Base-by-base conservation (phyloP, 2,113 vertebrate genomes). In the Rhegmatorhina hoffmannsi region DNA sequence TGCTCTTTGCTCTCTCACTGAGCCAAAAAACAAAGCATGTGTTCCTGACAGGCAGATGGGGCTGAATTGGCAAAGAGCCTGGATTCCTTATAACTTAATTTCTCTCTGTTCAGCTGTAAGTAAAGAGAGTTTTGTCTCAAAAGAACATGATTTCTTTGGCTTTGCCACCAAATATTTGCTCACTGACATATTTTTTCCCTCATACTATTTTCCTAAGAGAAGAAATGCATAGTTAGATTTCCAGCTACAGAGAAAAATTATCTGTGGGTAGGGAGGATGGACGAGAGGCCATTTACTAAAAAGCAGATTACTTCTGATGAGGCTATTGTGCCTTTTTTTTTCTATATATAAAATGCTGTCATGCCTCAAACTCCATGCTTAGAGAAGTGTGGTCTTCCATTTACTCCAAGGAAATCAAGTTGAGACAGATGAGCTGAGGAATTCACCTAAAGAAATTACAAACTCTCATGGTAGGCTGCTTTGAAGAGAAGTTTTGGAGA, bases 61-160 rank as follows among this genome's bases (percentile, higher is more conserved):
- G 58, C 64, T n/a, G 73, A 90, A 92, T 18, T 96, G 96, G 92
- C 92, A 92, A 92, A 44, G 33, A 96, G 89, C 91, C 92, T 0
- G 0, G 77, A 87, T 84, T 89, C 47, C 43, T 83, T 93, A 89
- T 84, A 93, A 78, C 86, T 94, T 93, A 86, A 92, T 95, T 76
- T 94, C 78, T 90, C 53, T 85, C 85, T 96, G 53, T 38, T 93
- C 79, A 78, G 76, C 80, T 94, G 60, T 93, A 86, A 89, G 76
- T 56, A 74, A 92, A 69, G 53, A 79, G 67, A 84, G 55, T 84
- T 93, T 87, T 94, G 64, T 90, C 92, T 92, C 89, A 56, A 89
- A 94, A 86, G 79, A 81, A 38, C 5, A 55, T 29, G 8, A 84
- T 86, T 92, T 68, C 47, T 93, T 94, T 80, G 80, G 88, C 86